Percentiles rank a stretch among this genome's conserved stretches.
Conservation (phyloP, 2,888 invertebrate genomes). For the Coenonympha glycerion region DNA sequence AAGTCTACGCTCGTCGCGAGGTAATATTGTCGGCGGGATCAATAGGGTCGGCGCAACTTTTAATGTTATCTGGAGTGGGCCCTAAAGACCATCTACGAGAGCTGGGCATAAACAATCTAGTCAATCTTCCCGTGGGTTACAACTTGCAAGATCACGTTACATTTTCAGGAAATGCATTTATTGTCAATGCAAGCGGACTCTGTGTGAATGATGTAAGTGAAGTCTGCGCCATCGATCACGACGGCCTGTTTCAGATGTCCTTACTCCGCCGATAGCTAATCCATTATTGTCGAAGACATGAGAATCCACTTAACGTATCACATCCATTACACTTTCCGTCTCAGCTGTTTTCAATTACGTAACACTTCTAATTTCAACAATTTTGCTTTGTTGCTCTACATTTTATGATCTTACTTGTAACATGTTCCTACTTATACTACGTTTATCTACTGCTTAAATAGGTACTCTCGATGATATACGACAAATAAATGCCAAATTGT, state of each 20-base stretch:
- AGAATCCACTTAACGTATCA: neutral
- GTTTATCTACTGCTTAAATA: no score
- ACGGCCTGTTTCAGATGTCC: neutral
- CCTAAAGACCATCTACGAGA: conserved; percentile 77
- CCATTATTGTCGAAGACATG: neutral
- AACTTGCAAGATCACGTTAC: conserved; percentile 89
- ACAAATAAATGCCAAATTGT: no score
- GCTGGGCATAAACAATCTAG: conserved; percentile 77
- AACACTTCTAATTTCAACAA: neutral
- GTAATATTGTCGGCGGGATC: conserved; percentile 87
- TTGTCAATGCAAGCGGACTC: conserved; percentile 79
- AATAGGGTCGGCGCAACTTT: conserved; percentile 88
- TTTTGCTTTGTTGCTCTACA: no score
- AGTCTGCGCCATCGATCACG: no score
- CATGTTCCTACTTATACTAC: no score
- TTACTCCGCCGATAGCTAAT: neutral
- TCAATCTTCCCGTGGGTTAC: conserved; percentile 84
- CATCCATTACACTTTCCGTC: neutral
- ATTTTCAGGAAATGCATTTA: conserved; percentile 82
- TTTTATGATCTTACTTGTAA: no score
- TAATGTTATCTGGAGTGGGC: conserved; percentile 90
- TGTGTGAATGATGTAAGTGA: conserved; percentile 78
- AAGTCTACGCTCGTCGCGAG: conserved; percentile 79
- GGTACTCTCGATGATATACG: no score
- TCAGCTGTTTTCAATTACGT: neutral